These are phyloP conservation scores for Poecile atricapillus DNA, from an alignment of 2,113 vertebrate genomes.

Conservation along the genomic window DNA sequence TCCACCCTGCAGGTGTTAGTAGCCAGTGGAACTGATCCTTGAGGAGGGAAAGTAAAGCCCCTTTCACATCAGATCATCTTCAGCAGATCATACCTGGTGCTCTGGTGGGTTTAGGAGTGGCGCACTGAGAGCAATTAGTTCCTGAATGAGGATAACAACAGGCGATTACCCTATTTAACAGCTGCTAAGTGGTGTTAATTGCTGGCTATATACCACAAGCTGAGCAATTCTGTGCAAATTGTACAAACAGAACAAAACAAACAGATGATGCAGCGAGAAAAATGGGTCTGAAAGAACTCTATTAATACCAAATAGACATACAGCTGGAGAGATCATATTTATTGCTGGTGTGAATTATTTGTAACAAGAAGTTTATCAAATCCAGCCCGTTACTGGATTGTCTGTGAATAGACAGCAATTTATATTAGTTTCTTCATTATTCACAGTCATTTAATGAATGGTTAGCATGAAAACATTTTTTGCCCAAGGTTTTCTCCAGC, in stretches of 20 bases:
- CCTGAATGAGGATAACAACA: conserved; percentile 67
- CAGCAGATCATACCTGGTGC: conserved; percentile 27
- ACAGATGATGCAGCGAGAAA: conserved; percentile 32
- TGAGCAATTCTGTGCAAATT: conserved; percentile 58
- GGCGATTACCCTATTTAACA: conserved; percentile 62
- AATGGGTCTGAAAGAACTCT: not conserved
- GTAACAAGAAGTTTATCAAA: conserved; percentile 1
- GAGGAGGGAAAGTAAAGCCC: not conserved
- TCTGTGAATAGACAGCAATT: conserved; percentile 4
- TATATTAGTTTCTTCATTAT: conserved; percentile 26
- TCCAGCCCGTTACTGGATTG: not conserved
- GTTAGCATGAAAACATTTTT: not conserved
- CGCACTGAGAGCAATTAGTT: conserved; percentile 59
- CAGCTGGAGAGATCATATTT: not conserved
- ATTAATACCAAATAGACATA: not conserved
- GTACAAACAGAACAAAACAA: conserved; percentile 64
- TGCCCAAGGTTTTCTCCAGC: not conserved
- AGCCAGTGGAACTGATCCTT: not conserved
- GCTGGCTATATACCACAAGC: conserved; percentile 64
- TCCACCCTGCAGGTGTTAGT: not conserved
- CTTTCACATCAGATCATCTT: not conserved
- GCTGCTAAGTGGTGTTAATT: conserved; percentile 76
- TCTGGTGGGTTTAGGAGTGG: conserved; percentile 48
- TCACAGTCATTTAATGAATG: conserved; percentile 18
- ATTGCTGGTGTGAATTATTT: not conserved